These are phyloP conservation scores for Clistopyga incitator DNA, from an alignment of 2,888 invertebrate genomes.

Conservation along the genomic window DNA sequence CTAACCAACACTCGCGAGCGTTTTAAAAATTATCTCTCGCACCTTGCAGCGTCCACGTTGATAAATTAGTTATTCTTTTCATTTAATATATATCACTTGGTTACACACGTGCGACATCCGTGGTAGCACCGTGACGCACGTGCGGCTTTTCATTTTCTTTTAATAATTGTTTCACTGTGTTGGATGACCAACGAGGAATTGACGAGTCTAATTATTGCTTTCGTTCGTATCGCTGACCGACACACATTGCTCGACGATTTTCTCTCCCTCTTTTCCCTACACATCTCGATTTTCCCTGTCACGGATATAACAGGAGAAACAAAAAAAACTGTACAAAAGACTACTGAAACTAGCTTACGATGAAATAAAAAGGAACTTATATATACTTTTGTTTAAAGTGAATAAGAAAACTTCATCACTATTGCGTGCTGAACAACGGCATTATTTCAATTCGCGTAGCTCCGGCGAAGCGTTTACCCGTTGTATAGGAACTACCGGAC, in stretches of 20 bases:
- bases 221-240: conserved; percentile 59
- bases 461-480: conserved; percentile 15
- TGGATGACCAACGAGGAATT: conserved; percentile 77
- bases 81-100: conserved; percentile 73
- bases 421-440: conserved; percentile 61
- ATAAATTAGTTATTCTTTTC: conserved; percentile 66
- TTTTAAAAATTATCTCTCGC: conserved; percentile 56
- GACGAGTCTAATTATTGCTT: conserved; percentile 74
- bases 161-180: conserved; percentile 65
- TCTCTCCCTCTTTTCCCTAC: conserved; percentile 6
- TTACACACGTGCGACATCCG: conserved; percentile 69
- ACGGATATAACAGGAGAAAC: conserved; percentile 58
- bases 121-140: conserved; percentile 67
- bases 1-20: conserved; percentile 54
- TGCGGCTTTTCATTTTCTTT: conserved; percentile 63
- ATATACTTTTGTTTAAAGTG: conserved; percentile 24
- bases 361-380: conserved; percentile 21
- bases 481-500: conserved; percentile 5
- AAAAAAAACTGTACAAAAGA: conserved; percentile 38
- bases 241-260: conserved; percentile 55
- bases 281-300: conserved; percentile 34
- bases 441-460: conserved; percentile 46
- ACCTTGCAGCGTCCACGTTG: conserved; percentile 63
- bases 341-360: conserved; percentile 38
- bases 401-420: conserved; percentile 50